These are phyloP conservation scores for Apeira syringaria DNA, from an alignment of 2,888 invertebrate species.

Conservation along the genomic window DNA sequence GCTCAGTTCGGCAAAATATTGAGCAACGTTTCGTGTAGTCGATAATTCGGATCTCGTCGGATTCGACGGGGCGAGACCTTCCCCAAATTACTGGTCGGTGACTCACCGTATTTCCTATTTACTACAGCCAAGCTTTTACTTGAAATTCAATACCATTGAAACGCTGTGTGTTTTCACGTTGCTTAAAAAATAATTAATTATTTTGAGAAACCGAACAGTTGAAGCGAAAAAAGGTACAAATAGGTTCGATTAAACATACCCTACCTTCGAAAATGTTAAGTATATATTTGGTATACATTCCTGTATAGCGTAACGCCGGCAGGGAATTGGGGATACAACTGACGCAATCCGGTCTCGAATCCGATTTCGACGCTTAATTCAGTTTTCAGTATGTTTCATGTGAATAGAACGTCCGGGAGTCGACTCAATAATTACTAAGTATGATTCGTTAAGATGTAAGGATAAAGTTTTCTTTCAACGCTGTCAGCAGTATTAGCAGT, in stretches of 20 bases:
- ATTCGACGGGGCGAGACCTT: slow-evolving; percentile 61
- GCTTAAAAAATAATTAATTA: slow-evolving; percentile 29
- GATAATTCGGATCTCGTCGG: slow-evolving; percentile 60
- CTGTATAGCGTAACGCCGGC: too few species aligned
- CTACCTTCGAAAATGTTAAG: too few species aligned
- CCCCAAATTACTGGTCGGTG: slow-evolving; percentile 58
- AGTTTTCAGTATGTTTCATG: too few species aligned
- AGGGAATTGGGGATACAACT: too few species aligned
- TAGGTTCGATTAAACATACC: slow-evolving; percentile 6
- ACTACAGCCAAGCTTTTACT: slow-evolving; percentile 33
- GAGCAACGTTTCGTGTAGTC: slow-evolving; percentile 36
- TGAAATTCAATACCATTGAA: slow-evolving; percentile 33
- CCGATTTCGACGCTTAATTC: too few species aligned
- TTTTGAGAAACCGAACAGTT: slow-evolving; percentile 16
- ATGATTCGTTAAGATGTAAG: too few species aligned
- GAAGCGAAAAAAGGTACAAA: slow-evolving; percentile 17
- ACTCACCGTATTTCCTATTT: slow-evolving; percentile 51
- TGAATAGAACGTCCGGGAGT: too few species aligned
- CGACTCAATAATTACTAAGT: too few species aligned
- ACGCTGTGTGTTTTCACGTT: slow-evolving; percentile 27
- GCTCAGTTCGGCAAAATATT: slow-evolving; percentile 22
- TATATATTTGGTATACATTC: too few species aligned
- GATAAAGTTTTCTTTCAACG: too few species aligned
- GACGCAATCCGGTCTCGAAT: too few species aligned
- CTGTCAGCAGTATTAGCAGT: too few species aligned